Evolutionary conservation across 2,113 vertebrate genomes (phyloP).

Genomic region (Muntiacus muntjak): DNA sequence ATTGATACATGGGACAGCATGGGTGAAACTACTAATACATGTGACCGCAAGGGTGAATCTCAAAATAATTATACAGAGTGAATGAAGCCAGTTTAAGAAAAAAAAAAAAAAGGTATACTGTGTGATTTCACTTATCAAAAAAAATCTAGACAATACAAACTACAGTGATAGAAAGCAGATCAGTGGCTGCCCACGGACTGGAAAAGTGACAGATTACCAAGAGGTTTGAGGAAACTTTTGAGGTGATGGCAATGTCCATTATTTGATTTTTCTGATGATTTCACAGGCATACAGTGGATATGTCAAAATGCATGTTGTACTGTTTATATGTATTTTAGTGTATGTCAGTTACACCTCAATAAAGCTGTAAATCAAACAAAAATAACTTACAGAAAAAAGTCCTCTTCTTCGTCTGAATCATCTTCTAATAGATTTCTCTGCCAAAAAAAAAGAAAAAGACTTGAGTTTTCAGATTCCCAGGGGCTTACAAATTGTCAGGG

Average conservation of each 20-base stretch:
- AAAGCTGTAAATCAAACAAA: neutral
- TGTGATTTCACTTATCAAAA: neutral
- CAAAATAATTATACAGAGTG: neutral
- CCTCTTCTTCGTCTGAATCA: conserved; percentile 98
- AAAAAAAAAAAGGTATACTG: neutral
- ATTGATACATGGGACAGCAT: neutral
- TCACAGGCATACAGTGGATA: neutral
- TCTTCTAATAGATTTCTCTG: conserved; percentile 98
- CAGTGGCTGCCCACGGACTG: neutral
- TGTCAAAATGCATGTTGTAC: neutral
- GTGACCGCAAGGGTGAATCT: neutral
- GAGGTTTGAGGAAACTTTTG: neutral
- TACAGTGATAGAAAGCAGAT: neutral
- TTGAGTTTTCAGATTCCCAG: conserved; percentile 21
- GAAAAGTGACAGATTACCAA: neutral
- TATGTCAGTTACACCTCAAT: neutral
- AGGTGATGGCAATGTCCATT: neutral
- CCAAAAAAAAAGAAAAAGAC: conserved; percentile 43
- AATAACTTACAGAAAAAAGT: conserved; percentile 96
- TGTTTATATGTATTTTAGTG: neutral
- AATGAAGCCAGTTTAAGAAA: neutral
- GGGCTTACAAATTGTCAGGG: neutral
- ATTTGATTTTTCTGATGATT: conserved; percentile 1
- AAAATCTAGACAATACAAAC: neutral
- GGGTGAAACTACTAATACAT: neutral